These are phyloP conservation scores for Mesitornis unicolor DNA, from an alignment of 2,113 vertebrate species.

Conservation along the genomic window DNA sequence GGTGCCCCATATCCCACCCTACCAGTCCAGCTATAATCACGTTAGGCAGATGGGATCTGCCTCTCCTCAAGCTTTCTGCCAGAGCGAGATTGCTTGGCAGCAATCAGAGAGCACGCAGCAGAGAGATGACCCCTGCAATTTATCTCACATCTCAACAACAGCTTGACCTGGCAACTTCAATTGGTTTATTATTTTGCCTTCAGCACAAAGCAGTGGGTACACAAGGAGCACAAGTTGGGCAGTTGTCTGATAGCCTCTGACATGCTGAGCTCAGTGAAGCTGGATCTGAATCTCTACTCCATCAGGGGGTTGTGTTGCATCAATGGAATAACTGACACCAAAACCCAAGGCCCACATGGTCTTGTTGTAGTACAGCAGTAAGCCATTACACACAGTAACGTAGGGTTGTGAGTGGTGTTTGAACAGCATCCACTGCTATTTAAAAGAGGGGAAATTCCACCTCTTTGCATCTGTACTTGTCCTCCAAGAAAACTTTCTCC, in stretches of 20 bases:
- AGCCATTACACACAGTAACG: rapidly evolving
- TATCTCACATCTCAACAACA: neutral
- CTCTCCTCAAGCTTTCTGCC: neutral
- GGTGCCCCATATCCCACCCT: neutral
- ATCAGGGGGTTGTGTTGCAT: too few relatives aligned
- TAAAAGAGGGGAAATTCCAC: neutral
- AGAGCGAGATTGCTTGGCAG: neutral
- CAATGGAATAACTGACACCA: neutral
- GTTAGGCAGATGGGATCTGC: neutral
- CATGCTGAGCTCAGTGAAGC: neutral
- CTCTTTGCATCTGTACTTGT: neutral
- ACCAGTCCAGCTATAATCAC: too few relatives aligned
- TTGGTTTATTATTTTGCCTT: neutral
- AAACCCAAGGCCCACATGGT: rapidly evolving
- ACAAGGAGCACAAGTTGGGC: neutral
- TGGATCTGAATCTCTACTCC: neutral
- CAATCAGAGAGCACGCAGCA: neutral
- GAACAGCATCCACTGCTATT: rapidly evolving
- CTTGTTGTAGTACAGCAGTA: neutral
- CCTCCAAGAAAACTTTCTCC: neutral
- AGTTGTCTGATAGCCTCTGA: too few relatives aligned
- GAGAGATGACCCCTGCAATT: neutral
- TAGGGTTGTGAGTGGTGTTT: rapidly evolving
- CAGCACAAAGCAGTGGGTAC: neutral
- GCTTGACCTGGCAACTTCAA: neutral